Evolutionary conservation across 2,888 invertebrate genomes (phyloP), one percentile per base, ranked within the genome.

Genomic region (Hirudinaria manillensis): DNA sequence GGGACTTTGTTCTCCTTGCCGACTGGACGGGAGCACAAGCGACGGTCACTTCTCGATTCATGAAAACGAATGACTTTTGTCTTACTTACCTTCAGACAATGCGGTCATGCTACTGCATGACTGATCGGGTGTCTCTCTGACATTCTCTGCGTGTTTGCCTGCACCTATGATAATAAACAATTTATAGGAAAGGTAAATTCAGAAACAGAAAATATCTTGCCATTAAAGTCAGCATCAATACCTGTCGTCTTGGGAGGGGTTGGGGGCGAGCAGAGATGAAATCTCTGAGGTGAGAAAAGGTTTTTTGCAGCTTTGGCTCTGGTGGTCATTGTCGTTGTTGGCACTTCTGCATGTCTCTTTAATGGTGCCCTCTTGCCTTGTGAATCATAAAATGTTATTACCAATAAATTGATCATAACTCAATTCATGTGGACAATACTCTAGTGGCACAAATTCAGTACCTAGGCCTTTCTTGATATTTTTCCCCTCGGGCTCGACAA

Each of bases 1-100:
- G 82, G 82, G 67, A 82, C 82, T 38, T 82, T 81, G 78, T 83
- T 83, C 77, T 83, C 83, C 79, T 83, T 83, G 53, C 82, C 82
- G 81, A 78, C 55, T 70, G 72, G 2, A 70, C 70, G 70, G 21
- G 68, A 38, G 55, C 45, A 0, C 6, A 32, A 56, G 27, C 27
- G n/a, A 55, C 24, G 1, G n/a, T 72, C 6, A 7, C 10, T 7
- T 16, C 45, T 45, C 45, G 16, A 36, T 10, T 67, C 24, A 24
- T 32, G 27, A 32, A 68, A 68, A 68, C 32, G 6, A 68, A 68
- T 27, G 1, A 34, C 27, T 34, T 29, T 45, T 45, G 16, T 7
- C 10, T 16, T 61, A 24, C 21, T 19, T 1, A 61, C 61, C 61
- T 38, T 70, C 51, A 32, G 56, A 55, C 3, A 36, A 3, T 29